phyloP scores from a whole-genome alignment of 2,888 invertebrate genomes.

The Galeruca laticollis region DNA sequence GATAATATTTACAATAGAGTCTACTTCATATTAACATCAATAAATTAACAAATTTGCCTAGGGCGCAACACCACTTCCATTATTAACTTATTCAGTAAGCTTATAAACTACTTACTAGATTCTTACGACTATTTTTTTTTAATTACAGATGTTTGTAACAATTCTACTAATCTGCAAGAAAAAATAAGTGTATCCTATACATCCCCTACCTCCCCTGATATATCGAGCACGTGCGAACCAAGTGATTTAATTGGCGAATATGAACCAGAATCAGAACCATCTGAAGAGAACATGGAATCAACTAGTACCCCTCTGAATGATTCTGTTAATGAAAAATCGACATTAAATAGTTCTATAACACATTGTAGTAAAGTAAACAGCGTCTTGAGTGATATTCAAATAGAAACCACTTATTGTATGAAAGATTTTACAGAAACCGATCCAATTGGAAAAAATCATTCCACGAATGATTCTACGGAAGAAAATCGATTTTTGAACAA shows the following conservation, averaged over 20 bases:
- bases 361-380: not conserved
- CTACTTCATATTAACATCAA: too few species aligned
- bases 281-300: not conserved
- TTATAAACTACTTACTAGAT: too few species aligned
- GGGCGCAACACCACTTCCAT: too few species aligned
- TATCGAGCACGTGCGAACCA: constrained; percentile 34
- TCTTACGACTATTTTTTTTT: not conserved
- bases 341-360: not conserved
- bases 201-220: constrained; percentile 33
- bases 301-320: not conserved
- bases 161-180: constrained; percentile 14
- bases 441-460: not conserved
- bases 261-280: not conserved
- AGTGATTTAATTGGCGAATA: not conserved
- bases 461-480: not conserved
- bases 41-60: too few species aligned
- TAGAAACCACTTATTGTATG: not conserved
- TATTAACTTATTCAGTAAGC: too few species aligned
- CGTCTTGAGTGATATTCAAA: not conserved
- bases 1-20: too few species aligned
- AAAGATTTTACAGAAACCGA: not conserved
- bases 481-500: not conserved
- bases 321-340: not conserved
- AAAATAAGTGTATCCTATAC: constrained; percentile 13
- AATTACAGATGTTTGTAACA: constrained; percentile 1